phyloP scores from a whole-genome alignment of 2,888 invertebrate genomes.

The Sphaeridia pumilis region DNA sequence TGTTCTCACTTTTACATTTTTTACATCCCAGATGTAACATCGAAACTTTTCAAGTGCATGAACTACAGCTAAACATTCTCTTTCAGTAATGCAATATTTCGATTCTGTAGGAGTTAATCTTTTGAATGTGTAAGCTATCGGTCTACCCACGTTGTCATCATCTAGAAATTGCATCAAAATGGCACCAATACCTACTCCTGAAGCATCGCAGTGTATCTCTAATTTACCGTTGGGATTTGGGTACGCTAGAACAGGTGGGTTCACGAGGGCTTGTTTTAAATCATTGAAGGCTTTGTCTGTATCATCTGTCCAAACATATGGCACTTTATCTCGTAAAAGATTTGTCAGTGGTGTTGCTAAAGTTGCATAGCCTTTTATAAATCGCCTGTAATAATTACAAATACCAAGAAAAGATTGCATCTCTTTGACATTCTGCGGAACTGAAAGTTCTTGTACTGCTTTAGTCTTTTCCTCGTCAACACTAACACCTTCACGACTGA shows the following conservation, averaged over 20 bases:
- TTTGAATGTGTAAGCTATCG: conserved; percentile 17
- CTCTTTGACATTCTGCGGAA: conserved; percentile 13
- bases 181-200: conserved; percentile 5
- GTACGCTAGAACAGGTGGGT: conserved; percentile 5
- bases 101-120: conserved; percentile 36
- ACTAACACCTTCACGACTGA: background rate
- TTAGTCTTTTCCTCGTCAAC: conserved; percentile 16
- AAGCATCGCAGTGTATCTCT: conserved; percentile 1
- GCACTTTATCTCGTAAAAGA: background rate
- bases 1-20: conserved; percentile 27
- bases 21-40: conserved; percentile 37
- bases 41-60: conserved; percentile 39
- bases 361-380: conserved; percentile 16
- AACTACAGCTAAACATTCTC: conserved; percentile 35
- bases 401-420: conserved; percentile 22
- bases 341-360: conserved; percentile 6
- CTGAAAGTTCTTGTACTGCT: conserved; percentile 16
- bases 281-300: conserved; percentile 5
- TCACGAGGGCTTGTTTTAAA: background rate
- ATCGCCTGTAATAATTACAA: conserved; percentile 22
- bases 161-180: background rate
- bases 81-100: conserved; percentile 20
- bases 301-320: conserved; percentile 8
- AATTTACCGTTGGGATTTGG: background rate
- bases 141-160: background rate